These are phyloP conservation scores for Drosophila fuyamai DNA, from an alignment of 1,140 invertebrate species.

Conservation along the genomic window DNA sequence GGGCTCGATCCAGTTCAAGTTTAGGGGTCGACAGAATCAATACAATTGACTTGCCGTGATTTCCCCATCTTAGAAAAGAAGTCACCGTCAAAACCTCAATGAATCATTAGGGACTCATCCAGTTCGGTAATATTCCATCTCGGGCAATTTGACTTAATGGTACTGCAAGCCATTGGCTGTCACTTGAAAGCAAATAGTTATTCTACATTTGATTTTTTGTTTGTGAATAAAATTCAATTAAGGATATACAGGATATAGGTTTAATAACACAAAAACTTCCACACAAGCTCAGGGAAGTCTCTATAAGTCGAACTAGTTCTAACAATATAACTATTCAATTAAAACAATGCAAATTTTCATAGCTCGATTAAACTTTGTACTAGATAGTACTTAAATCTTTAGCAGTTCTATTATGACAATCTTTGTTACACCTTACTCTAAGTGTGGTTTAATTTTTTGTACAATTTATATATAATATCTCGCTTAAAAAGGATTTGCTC, in stretches of 20 bases:
- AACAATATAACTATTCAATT: background rate
- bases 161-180: no score
- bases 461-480: no score
- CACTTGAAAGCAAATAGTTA: no score
- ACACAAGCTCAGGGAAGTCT: background rate
- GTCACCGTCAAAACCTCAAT: background rate
- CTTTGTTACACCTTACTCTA: no score
- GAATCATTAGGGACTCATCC: background rate
- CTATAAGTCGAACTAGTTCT: background rate
- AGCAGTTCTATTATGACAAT: no score
- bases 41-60: conserved; percentile 8
- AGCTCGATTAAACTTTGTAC: no score
- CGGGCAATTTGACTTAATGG: no score
- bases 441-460: no score
- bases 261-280: background rate
- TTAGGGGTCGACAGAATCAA: conserved; percentile 30
- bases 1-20: conserved; percentile 44
- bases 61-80: conserved; percentile 8
- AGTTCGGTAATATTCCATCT: no score
- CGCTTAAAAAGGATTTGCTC: no score
- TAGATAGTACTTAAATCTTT: no score
- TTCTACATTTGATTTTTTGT: no score
- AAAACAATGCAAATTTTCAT: background rate
- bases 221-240: background rate
- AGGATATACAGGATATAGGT: background rate